Base-by-base conservation (phyloP, 2,888 invertebrate species). In the Gastracanthus pulcherrimus region DNA sequence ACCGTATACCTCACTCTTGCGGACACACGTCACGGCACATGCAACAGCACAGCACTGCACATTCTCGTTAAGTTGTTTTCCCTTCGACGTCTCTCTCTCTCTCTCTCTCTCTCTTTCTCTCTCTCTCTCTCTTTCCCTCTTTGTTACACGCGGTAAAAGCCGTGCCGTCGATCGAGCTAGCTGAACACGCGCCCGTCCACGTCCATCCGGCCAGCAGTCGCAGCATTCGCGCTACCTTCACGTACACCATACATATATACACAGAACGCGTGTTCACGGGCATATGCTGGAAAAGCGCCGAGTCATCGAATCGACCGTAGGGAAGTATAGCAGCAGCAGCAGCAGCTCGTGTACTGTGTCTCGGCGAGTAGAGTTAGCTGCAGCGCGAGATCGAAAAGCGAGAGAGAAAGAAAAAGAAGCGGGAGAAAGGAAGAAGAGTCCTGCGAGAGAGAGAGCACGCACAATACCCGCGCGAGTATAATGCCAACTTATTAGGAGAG, bases 281-380 rank as follows among this genome's bases (percentile, higher is more conserved):
- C n/a, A n/a, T n/a, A n/a, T n/a, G n/a, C 36, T 66, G 48, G 48
- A 74, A 81, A 81, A 81, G 62, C 69, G 81, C 55, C 31, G 41
- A 74, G 82, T 82, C 82, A 82, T 74, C 45, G 72, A 31, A 11
- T 76, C 55, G 70, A 11, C 36, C 69, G 48, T 29, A 26, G 69
- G 58, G 36, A 36, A 26, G 26, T 29, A n/a, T 64, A n/a, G 55
- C 38, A 11, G n/a, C 51, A 41, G 48, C 76, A 23, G 31, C 78
- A 58, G 58, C 58, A 58, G 51, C 23, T 7, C 31, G n/a, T n/a
- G n/a, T n/a, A n/a, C 58, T 58, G n/a, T 58, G 34, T 62, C 19
- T 34, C 45, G 45, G 41, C n/a, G 55, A 4, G n/a, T n/a, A n/a
- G n/a, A n/a, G n/a, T n/a, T n/a, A n/a, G n/a, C n/a, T n/a, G n/a